phyloP scores from a whole-genome alignment of 2,797 vertebrate genomes.

The Dermochelys coriacea region DNA sequence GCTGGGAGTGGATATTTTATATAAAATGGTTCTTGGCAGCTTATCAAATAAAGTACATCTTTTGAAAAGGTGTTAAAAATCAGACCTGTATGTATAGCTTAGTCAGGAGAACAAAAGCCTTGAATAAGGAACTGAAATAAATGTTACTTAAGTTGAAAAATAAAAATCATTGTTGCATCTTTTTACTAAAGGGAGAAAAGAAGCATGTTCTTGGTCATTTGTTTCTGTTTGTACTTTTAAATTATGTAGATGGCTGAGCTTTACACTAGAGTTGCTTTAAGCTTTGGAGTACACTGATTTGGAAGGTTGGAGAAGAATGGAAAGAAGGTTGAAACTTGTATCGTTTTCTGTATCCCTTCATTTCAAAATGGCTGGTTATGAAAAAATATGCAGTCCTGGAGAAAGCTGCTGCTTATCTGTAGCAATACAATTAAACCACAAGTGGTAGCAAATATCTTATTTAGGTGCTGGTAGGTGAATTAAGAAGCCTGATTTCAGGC shows the following conservation, averaged over 20 bases:
- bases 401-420: background rate
- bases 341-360: background rate
- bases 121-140: background rate
- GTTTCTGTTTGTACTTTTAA: background rate
- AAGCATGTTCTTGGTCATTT: background rate
- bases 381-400: conserved; percentile 4
- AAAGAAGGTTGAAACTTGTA: background rate
- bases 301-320: background rate
- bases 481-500: conserved; percentile 20
- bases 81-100: rapidly evolving
- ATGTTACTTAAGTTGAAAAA: background rate
- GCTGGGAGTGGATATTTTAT: background rate
- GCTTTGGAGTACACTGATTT: background rate
- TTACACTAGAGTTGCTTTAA: background rate
- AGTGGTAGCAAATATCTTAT: conserved; percentile 11
- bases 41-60: background rate
- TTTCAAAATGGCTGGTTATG: conserved; percentile 38
- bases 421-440: background rate
- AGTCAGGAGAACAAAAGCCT: background rate
- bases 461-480: background rate
- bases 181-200: background rate
- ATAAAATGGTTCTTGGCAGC: background rate
- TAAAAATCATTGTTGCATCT: too few relatives aligned
- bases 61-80: background rate
- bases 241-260: background rate